Percentiles rank a stretch among this genome's conserved stretches.
Evolutionary conservation across 2,797 vertebrate species (phyloP).

Genomic region (Mus spretus): DNA sequence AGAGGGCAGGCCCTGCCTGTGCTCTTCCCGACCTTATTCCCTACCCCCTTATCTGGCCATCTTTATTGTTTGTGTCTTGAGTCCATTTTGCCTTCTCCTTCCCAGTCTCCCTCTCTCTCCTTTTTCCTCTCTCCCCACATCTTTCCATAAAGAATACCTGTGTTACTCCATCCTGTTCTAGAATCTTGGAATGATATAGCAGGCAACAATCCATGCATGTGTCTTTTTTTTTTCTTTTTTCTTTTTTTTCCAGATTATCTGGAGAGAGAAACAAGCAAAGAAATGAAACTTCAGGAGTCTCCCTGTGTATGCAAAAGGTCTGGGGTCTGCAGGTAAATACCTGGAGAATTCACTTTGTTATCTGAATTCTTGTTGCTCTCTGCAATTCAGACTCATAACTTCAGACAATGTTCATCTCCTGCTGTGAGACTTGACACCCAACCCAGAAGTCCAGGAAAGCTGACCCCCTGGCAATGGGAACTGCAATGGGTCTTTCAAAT

Average conservation of each 20-base stretch:
- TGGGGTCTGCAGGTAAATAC: background rate
- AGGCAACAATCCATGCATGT: background rate
- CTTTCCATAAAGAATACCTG: background rate
- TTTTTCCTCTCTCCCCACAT: background rate
- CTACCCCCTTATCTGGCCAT: fast-evolving
- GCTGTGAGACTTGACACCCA: background rate
- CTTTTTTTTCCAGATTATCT: background rate
- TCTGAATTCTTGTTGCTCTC: background rate
- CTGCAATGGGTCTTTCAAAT: background rate
- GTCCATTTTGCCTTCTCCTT: background rate
- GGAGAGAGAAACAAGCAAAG: background rate
- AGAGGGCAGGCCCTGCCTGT: too few relatives aligned
- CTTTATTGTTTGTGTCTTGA: background rate
- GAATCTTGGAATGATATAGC: background rate
- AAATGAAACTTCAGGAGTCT: background rate
- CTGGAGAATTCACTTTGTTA: background rate
- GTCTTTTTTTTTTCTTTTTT: background rate
- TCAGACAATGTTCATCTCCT: background rate
- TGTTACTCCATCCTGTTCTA: background rate
- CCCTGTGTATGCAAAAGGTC: background rate
- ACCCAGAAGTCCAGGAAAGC: background rate
- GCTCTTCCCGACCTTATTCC: background rate
- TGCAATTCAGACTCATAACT: background rate
- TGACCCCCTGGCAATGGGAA: background rate
- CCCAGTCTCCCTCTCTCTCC: too few relatives aligned